Conservation (phyloP, 2,888 invertebrate species). For the Drosophila formosana region DNA sequence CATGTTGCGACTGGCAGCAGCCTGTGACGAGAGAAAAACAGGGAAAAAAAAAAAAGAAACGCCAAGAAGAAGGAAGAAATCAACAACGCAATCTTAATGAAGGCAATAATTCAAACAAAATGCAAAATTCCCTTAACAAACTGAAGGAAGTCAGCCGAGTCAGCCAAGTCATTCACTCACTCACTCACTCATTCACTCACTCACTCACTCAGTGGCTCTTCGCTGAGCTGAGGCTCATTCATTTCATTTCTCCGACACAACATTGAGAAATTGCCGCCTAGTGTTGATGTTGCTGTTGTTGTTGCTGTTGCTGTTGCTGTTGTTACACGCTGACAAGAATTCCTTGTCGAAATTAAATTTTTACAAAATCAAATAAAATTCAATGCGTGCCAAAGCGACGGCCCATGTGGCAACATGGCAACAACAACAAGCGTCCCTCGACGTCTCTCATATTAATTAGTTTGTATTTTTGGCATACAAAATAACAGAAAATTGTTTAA, state of each 20-base stretch:
- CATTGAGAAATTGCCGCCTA: slow-evolving; percentile 74
- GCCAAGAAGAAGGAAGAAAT: slow-evolving; percentile 50
- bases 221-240: slow-evolving; percentile 46
- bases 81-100: slow-evolving; percentile 81
- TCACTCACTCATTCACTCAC: slow-evolving; percentile 24
- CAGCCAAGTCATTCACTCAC: slow-evolving; percentile 42
- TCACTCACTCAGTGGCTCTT: slow-evolving; percentile 30
- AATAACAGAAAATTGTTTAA: slow-evolving; percentile 74
- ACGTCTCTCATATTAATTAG: slow-evolving; percentile 71
- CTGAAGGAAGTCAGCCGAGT: slow-evolving; percentile 65
- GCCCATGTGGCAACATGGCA: slow-evolving; percentile 34
- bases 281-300: slow-evolving; percentile 42
- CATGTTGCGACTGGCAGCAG: slow-evolving; percentile 57
- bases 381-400: slow-evolving; percentile 60
- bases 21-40: slow-evolving; percentile 40
- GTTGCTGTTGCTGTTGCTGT: neutral
- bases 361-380: slow-evolving; percentile 77
- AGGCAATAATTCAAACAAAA: slow-evolving; percentile 81
- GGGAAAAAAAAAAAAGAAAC: neutral
- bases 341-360: slow-evolving; percentile 78
- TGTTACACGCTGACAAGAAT: slow-evolving; percentile 57
- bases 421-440: slow-evolving; percentile 42
- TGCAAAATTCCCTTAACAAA: slow-evolving; percentile 77
- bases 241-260: slow-evolving; percentile 51
- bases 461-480: slow-evolving; percentile 79